Conservation (phyloP, 2,888 invertebrate species). For the Hipparchia semele region DNA sequence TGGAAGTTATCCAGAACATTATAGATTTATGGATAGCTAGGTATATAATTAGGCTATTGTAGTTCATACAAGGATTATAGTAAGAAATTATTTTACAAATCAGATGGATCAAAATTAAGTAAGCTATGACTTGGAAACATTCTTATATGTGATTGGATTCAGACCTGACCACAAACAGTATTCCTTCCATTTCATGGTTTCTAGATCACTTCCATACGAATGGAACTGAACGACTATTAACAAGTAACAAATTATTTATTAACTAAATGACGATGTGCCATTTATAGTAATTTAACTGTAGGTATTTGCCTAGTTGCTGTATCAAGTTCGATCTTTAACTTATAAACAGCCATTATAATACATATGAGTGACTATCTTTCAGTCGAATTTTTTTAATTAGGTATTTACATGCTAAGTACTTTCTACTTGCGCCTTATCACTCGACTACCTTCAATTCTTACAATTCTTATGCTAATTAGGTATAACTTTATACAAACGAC, state of each 20-base stretch:
- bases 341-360: slow-evolving; percentile 27
- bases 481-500: slow-evolving; percentile 23
- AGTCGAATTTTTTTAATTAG: slow-evolving; percentile 37
- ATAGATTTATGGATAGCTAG: not conserved
- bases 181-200: too few species aligned
- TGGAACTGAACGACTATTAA: not conserved
- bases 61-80: too few species aligned
- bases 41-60: not conserved
- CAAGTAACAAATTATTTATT: too few species aligned
- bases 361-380: slow-evolving; percentile 40
- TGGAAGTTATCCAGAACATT: not conserved
- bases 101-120: not conserved
- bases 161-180: too few species aligned
- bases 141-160: not conserved
- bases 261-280: not conserved
- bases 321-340: slow-evolving; percentile 6
- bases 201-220: too few species aligned
- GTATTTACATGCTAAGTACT: slow-evolving; percentile 36
- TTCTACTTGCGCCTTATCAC: slow-evolving; percentile 19
- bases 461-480: slow-evolving; percentile 18
- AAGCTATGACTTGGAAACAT: not conserved
- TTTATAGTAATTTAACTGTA: not conserved
- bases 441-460: slow-evolving; percentile 19
- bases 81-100: too few species aligned
- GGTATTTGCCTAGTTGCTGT: not conserved